Conservation (phyloP, 2,113 vertebrate genomes). For the Clarias magur region DNA sequence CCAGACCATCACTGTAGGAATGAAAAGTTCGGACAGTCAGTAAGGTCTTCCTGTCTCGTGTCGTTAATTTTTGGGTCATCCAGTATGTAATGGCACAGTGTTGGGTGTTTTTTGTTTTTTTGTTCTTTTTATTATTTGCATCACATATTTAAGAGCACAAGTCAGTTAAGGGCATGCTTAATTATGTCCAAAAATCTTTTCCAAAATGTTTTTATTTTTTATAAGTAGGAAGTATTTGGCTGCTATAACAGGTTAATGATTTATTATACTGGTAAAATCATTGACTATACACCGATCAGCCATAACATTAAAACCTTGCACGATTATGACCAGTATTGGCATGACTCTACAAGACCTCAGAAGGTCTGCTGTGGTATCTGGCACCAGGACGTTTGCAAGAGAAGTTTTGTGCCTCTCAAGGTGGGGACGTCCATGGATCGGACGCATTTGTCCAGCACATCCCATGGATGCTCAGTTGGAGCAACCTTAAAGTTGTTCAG, state of each 20-base stretch:
- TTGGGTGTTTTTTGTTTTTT: background rate
- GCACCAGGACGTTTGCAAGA: no score
- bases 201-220: background rate
- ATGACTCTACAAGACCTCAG: no score
- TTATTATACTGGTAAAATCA: background rate
- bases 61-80: background rate
- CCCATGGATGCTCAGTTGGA: no score
- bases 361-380: no score
- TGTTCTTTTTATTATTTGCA: background rate
- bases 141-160: background rate
- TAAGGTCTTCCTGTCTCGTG: constrained; percentile 40
- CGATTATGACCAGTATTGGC: no score
- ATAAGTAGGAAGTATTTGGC: background rate
- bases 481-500: no score
- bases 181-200: background rate
- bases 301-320: no score
- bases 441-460: no score
- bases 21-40: background rate
- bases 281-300: no score
- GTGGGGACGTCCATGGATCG: no score
- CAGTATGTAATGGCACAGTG: background rate
- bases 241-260: background rate
- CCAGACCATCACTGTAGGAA: constrained; percentile 43
- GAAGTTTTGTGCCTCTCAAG: no score
- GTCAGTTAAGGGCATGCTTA: background rate